Conservation (phyloP, 2,113 vertebrate genomes). For the Amazona guildingii region DNA sequence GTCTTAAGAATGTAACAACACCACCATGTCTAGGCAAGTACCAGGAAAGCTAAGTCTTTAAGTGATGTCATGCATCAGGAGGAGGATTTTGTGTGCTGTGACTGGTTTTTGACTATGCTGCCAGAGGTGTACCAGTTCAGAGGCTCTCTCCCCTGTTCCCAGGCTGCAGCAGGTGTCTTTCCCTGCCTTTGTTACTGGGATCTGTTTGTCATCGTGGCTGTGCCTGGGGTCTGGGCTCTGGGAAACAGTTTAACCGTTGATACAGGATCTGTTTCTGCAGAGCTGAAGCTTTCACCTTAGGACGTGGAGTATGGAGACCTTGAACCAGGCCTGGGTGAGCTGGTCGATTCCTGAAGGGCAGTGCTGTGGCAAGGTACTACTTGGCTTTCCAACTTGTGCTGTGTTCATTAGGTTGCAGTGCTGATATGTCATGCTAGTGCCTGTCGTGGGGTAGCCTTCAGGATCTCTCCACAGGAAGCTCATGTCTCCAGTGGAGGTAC, state of each 20-base stretch:
- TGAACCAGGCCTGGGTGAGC: background rate
- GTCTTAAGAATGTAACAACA: background rate
- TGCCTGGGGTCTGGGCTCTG: background rate
- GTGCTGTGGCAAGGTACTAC: background rate
- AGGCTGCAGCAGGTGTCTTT: background rate
- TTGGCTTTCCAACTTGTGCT: background rate
- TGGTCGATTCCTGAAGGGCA: background rate
- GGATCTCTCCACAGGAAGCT: background rate
- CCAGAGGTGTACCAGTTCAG: background rate
- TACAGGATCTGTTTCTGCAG: background rate
- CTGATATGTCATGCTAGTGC: background rate
- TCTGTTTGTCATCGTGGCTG: background rate
- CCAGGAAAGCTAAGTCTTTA: background rate
- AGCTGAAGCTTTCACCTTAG: background rate
- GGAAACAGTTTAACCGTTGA: background rate
- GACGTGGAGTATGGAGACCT: background rate
- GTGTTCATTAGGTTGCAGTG: background rate
- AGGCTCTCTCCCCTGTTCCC: background rate
- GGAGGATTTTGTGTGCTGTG: background rate
- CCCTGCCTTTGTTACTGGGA: background rate
- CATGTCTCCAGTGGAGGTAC: background rate
- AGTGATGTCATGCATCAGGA: background rate
- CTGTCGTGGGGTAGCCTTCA: background rate
- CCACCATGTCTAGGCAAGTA: background rate
- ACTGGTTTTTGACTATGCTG: background rate